Percentiles rank a stretch among this genome's conserved stretches.
Conservation (phyloP, 2,797 vertebrate genomes). For the Psittacula echo region DNA sequence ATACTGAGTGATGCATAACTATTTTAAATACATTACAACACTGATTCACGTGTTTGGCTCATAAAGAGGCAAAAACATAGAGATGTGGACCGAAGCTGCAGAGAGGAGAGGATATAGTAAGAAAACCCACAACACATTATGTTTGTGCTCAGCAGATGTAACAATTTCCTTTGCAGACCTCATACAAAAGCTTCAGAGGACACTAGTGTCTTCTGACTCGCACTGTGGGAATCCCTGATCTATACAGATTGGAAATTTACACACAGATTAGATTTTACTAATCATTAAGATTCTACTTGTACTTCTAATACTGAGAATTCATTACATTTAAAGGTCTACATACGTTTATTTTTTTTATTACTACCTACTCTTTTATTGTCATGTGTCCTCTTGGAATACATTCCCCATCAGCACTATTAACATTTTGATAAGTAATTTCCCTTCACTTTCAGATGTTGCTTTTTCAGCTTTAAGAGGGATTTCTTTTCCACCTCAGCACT, state of each 20-base stretch:
- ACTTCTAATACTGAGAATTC: neutral
- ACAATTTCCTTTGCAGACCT: neutral
- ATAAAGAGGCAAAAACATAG: neutral
- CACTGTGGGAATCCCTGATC: neutral
- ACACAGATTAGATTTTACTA: neutral
- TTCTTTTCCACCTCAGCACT: neutral
- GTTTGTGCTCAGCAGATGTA: neutral
- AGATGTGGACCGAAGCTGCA: neutral
- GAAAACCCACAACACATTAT: neutral
- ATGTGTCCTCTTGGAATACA: neutral
- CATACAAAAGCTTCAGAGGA: neutral
- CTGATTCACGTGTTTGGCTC: rapidly evolving
- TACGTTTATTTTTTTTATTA: neutral
- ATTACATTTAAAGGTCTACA: neutral
- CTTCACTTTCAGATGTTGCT: neutral
- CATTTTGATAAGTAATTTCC: neutral
- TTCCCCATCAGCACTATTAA: neutral
- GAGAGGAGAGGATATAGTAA: neutral
- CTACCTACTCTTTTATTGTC: neutral
- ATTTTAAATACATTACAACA: neutral
- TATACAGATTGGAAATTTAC: neutral
- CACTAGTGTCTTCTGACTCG: neutral
- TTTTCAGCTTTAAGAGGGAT: neutral
- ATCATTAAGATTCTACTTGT: neutral
- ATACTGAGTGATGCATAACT: neutral